Percentiles rank a stretch among this genome's conserved stretches.
phyloP scores from a whole-genome alignment of 2,888 invertebrate genomes.

The Sturmia bella region DNA sequence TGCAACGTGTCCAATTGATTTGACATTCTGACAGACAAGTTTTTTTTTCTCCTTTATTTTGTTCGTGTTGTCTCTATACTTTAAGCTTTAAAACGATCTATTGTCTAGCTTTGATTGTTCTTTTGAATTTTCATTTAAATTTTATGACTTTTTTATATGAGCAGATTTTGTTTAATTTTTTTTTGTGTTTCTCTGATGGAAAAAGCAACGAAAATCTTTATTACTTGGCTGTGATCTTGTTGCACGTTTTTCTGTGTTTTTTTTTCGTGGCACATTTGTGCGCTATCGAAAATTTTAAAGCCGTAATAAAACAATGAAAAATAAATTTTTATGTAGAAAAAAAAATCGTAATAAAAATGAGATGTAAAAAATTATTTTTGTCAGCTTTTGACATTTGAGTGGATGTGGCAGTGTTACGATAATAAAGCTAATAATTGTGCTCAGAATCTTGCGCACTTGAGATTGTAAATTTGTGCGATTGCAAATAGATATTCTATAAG shows the following conservation, averaged over 20 bases:
- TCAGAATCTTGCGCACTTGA: too few relatives aligned
- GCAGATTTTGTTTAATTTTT: slow-evolving; percentile 46
- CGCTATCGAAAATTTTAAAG: slow-evolving; percentile 6
- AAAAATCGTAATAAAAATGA: slow-evolving; percentile 7
- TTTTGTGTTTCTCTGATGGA: neutral
- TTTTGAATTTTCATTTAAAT: slow-evolving; percentile 30
- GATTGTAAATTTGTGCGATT: too few relatives aligned
- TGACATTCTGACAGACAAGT: slow-evolving; percentile 71
- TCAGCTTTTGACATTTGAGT: slow-evolving; percentile 55
- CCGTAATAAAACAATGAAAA: slow-evolving; percentile 43
- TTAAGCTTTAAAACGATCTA: slow-evolving; percentile 38
- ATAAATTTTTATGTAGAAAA: slow-evolving; percentile 51
- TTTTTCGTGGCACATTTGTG: neutral
- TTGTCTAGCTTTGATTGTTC: slow-evolving; percentile 45
- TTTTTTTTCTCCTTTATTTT: neutral
- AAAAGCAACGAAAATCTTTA: slow-evolving; percentile 16
- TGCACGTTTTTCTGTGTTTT: slow-evolving; percentile 41
- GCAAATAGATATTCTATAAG: too few relatives aligned
- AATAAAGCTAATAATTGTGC: too few relatives aligned
- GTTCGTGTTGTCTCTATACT: slow-evolving; percentile 4
- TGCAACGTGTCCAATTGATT: slow-evolving; percentile 72
- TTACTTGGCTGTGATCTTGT: slow-evolving; percentile 45
- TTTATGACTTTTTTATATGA: slow-evolving; percentile 54
- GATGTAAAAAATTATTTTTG: neutral
- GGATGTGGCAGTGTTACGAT: too few relatives aligned